Conservation (phyloP, 2,888 invertebrate genomes). For the Adelognathus sp. region DNA sequence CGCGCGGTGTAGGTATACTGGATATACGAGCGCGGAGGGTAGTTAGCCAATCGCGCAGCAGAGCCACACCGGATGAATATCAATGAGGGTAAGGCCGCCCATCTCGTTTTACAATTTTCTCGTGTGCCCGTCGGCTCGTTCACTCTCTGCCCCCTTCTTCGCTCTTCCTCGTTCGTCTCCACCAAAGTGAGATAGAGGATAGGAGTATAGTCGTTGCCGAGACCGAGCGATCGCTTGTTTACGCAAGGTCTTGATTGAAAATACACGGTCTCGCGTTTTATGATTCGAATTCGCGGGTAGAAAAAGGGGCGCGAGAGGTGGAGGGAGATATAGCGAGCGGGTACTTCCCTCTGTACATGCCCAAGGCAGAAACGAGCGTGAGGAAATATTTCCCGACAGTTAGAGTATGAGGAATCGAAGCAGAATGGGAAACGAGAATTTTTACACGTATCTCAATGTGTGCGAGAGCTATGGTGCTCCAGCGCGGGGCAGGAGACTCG, state of each 20-base stretch:
- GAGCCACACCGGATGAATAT: slow-evolving; percentile 77
- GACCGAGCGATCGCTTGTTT: slow-evolving; percentile 61
- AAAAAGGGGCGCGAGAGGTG: slow-evolving; percentile 15
- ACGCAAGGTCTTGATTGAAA: slow-evolving; percentile 70
- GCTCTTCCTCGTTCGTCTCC: not conserved
- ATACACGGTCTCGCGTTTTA: slow-evolving; percentile 61
- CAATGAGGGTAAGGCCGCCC: slow-evolving; percentile 75
- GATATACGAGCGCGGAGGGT: slow-evolving; percentile 68
- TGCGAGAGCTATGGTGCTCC: not conserved
- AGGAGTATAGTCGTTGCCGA: slow-evolving; percentile 20
- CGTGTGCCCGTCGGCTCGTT: slow-evolving; percentile 52
- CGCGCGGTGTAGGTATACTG: slow-evolving; percentile 57
- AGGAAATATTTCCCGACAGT: slow-evolving; percentile 27
- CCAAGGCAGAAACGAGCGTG: not conserved
- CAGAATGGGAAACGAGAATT: slow-evolving; percentile 35
- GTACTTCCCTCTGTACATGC: slow-evolving; percentile 6
- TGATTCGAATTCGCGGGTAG: slow-evolving; percentile 63
- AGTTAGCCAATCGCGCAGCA: slow-evolving; percentile 79
- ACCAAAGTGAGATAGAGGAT: slow-evolving; percentile 36
- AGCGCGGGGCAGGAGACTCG: not conserved
- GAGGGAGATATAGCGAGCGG: slow-evolving; percentile 22
- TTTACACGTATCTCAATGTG: slow-evolving; percentile 24
- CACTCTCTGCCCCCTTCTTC: slow-evolving; percentile 12
- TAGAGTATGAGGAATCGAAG: slow-evolving; percentile 40
- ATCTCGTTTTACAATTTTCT: slow-evolving; percentile 76